Percentiles rank a stretch among this genome's conserved stretches.
These are phyloP conservation scores for Cyclophora albipunctata DNA, from an alignment of 2,888 invertebrate genomes.

Conservation along the genomic window DNA sequence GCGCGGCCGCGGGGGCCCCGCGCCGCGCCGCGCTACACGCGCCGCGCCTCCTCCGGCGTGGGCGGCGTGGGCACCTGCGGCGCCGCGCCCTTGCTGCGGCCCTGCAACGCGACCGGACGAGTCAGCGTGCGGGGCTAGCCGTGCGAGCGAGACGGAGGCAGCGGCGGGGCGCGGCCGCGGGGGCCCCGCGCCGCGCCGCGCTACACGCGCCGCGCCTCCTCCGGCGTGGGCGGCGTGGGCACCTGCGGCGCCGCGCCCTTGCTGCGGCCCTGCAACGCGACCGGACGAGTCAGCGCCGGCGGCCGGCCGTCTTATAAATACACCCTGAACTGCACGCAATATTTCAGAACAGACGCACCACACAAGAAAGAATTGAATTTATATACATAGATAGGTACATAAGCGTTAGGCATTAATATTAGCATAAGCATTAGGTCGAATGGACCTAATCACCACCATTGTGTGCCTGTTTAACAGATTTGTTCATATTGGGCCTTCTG, in stretches of 20 bases:
- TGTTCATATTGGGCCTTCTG: not conserved
- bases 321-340: too few relatives aligned
- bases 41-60: conserved; percentile 26
- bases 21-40: conserved; percentile 48
- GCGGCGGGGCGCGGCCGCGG: conserved; percentile 1
- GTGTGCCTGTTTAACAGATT: too few relatives aligned
- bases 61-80: conserved; percentile 53
- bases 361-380: too few relatives aligned
- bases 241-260: conserved; percentile 56
- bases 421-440: too few relatives aligned
- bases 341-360: too few relatives aligned
- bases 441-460: too few relatives aligned
- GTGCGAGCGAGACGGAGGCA: not conserved
- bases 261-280: conserved; percentile 43
- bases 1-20: conserved; percentile 21
- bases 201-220: conserved; percentile 32
- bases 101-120: conserved; percentile 27
- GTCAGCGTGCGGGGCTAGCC: not conserved
- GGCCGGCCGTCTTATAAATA: not conserved
- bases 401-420: too few relatives aligned
- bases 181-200: conserved; percentile 42
- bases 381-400: too few relatives aligned
- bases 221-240: conserved; percentile 49
- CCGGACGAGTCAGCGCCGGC: not conserved
- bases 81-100: conserved; percentile 57